These are phyloP conservation scores for Melikaiella ostensackeni DNA, from an alignment of 2,888 invertebrate species.

Conservation along the genomic window DNA sequence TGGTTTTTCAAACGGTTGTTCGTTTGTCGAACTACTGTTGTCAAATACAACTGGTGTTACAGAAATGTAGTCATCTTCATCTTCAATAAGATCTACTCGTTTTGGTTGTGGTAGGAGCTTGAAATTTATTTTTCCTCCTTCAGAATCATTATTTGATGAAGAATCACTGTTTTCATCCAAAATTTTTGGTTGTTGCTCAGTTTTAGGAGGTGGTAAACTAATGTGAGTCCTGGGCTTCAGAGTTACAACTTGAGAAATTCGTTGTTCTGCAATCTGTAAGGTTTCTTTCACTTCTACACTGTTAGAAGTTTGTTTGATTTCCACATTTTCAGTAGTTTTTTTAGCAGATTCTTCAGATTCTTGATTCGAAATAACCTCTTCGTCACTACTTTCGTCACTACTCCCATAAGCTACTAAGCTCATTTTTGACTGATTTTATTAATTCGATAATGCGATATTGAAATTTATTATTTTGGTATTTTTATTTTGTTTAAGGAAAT, in stretches of 20 bases:
- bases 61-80: slow-evolving; percentile 79
- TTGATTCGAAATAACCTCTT: slow-evolving; percentile 58
- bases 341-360: slow-evolving; percentile 35
- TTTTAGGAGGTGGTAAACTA: slow-evolving; percentile 42
- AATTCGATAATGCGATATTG: not conserved
- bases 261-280: not conserved
- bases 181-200: slow-evolving; percentile 27
- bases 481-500: not conserved
- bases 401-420: slow-evolving; percentile 73
- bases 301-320: not conserved
- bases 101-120: slow-evolving; percentile 79
- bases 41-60: slow-evolving; percentile 36
- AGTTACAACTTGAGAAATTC: slow-evolving; percentile 4
- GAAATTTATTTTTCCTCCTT: slow-evolving; percentile 58
- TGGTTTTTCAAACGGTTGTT: slow-evolving; percentile 61
- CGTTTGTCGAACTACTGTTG: slow-evolving; percentile 52
- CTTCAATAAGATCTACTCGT: slow-evolving; percentile 38
- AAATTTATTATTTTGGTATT: not conserved
- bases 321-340: slow-evolving; percentile 8
- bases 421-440: slow-evolving; percentile 56
- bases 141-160: not conserved
- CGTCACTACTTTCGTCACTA: slow-evolving; percentile 71
- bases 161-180: not conserved
- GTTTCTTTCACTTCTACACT: not conserved
- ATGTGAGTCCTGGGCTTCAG: slow-evolving; percentile 19